These are phyloP conservation scores for Paralichthys olivaceus DNA, from an alignment of 2,113 vertebrate genomes.

Conservation along the genomic window DNA sequence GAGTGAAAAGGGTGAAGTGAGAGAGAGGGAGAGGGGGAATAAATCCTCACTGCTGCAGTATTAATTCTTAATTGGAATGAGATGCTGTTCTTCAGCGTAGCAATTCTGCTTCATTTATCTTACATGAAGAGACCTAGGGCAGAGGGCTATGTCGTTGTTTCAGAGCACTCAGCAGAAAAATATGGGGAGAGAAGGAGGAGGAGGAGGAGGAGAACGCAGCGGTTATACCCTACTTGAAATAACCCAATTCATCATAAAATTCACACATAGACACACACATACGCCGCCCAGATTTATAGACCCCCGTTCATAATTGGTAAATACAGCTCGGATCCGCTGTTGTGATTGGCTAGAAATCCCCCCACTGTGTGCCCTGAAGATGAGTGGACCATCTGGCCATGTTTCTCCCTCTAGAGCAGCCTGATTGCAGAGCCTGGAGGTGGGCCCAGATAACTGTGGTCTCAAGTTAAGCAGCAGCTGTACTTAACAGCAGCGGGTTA, in stretches of 20 bases:
- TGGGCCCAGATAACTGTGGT: constrained; percentile 53
- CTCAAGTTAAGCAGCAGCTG: constrained; percentile 61
- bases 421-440: constrained; percentile 65
- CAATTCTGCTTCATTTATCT: constrained; percentile 69
- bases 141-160: constrained; percentile 55
- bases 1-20: constrained; percentile 33
- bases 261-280: constrained; percentile 29
- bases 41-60: constrained; percentile 73
- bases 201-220: constrained; percentile 28
- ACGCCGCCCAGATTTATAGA: constrained; percentile 47
- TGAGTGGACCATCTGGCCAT: constrained; percentile 73
- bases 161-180: constrained; percentile 70
- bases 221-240: constrained; percentile 52
- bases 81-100: constrained; percentile 63
- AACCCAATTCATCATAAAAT: constrained; percentile 72
- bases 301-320: constrained; percentile 62
- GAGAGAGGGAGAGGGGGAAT: constrained; percentile 66
- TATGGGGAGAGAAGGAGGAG: constrained; percentile 21
- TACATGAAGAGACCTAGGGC: constrained; percentile 63
- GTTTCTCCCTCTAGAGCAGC: constrained; percentile 60
- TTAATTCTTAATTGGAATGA: constrained; percentile 76
- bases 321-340: constrained; percentile 51
- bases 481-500: constrained; percentile 59
- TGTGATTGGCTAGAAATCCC: constrained; percentile 69
- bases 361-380: constrained; percentile 58